Base-by-base conservation (phyloP, 1,140 invertebrate species). In the Pectinophora gossypiella region DNA sequence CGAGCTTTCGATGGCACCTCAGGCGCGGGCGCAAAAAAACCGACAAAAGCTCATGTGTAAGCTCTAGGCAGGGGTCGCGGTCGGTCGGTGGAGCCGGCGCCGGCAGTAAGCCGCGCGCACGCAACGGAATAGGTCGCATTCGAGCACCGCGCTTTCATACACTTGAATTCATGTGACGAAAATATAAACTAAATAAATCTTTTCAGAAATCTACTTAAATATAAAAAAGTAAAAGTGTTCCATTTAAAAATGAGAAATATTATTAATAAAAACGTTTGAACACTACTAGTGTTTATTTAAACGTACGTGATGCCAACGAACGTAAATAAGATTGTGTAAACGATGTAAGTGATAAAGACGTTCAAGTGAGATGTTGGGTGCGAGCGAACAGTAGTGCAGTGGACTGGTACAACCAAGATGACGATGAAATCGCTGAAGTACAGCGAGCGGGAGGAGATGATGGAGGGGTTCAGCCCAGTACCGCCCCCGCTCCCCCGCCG, bases 371-470 rank as follows among this genome's bases (percentile, higher is more conserved):
- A 82, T 77, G 74, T 73, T 70, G 68, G 60, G 54, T 63, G 55
- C 35, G 56, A 68, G 56, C 57, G 57, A 64, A 64, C 68, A 66
- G 54, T 72, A 63, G 78, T 83, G 83, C 53, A 81, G 78, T 83
- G 78, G 64, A 84, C 72, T 70, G 58, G 45, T 61, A 61, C 46
- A 36, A 51, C 61, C 72, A 75, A 67, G 61, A 88, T 88, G 87
- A 88, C 87, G 66, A 89, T 89, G 87, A 89, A 87, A 72, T 88
- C 85, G 71, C 73, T 88, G 73, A 86, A 87, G 60, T 88, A 88
- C 73, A 85, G 82, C 68, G 82, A 85, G 62, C 65, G 86, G 68
- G 86, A 85, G 51, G 85, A 88, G 44, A 85, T 86, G 76, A 88
- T 88, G 78, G 87, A 89, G 54, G 86, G 84, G 3, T 87, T 89